Conservation (phyloP, 2,113 vertebrate genomes). For the Sapajus apella region DNA sequence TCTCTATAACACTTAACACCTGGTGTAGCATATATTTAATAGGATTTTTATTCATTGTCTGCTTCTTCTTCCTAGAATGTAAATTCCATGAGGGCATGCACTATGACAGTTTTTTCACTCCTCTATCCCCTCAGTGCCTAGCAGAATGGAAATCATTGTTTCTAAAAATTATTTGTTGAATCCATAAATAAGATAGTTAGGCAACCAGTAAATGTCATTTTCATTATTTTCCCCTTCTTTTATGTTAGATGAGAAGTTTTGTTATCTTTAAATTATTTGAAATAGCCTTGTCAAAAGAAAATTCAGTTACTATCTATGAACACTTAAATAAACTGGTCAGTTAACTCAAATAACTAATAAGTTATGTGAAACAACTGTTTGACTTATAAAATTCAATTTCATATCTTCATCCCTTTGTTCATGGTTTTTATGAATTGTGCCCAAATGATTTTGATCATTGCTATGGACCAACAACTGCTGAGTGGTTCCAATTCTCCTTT, state of each 20-base stretch:
- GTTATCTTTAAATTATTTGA: background rate
- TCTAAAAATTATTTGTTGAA: background rate
- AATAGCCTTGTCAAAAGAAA: background rate
- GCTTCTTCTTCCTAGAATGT: background rate
- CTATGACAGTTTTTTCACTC: background rate
- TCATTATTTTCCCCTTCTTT: background rate
- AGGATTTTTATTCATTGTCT: background rate
- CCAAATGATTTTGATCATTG: background rate
- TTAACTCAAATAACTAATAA: constrained; percentile 21
- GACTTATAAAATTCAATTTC: constrained; percentile 30
- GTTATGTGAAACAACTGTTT: background rate
- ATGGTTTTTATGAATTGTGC: background rate
- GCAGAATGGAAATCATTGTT: background rate
- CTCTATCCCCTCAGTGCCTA: background rate
- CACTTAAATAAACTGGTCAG: background rate
- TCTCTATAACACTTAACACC: background rate
- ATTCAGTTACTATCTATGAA: background rate
- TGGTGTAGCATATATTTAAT: background rate
- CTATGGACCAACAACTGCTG: background rate
- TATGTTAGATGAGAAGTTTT: background rate
- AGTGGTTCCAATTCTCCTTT: background rate
- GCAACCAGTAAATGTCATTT: background rate
- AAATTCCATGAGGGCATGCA: background rate
- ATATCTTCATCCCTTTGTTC: background rate
- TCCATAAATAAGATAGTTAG: background rate